Conservation (phyloP, 2,888 invertebrate species). For the Chymomyza procnemis region DNA sequence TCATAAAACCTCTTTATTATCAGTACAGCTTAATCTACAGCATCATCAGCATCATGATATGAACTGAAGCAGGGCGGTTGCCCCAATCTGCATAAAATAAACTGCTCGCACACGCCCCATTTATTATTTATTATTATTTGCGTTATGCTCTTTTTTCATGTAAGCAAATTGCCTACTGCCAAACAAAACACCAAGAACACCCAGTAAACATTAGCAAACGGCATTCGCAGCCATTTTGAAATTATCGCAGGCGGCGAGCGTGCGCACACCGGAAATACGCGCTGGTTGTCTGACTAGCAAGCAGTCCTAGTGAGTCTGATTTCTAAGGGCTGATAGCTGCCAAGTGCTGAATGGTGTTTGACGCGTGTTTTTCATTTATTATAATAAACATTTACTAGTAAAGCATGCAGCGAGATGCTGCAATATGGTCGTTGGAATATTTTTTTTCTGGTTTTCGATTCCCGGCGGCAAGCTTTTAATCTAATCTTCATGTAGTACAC, state of each 20-base stretch:
- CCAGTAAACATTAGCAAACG: slow-evolving; percentile 2
- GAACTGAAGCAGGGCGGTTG: background rate
- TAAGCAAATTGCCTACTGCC: slow-evolving; percentile 49
- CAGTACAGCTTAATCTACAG: slow-evolving; percentile 38
- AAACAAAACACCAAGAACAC: background rate
- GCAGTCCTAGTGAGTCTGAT: slow-evolving; percentile 15
- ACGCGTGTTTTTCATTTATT: background rate
- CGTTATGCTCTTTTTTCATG: slow-evolving; percentile 33
- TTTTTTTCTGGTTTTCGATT: slow-evolving; percentile 17
- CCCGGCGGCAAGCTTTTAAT: slow-evolving; percentile 51
- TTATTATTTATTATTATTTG: slow-evolving; percentile 68
- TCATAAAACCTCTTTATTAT: slow-evolving; percentile 33
- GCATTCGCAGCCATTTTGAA: slow-evolving; percentile 61
- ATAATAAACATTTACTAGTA: background rate
- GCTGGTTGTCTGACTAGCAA: slow-evolving; percentile 61
- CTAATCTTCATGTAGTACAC: slow-evolving; percentile 44
- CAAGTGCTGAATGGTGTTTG: slow-evolving; percentile 6
- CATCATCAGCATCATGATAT: slow-evolving; percentile 27
- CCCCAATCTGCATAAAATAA: slow-evolving; percentile 63
- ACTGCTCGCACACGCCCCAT: slow-evolving; percentile 77
- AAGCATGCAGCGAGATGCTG: background rate
- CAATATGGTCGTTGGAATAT: background rate
- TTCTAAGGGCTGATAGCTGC: slow-evolving; percentile 55
- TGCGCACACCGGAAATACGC: slow-evolving; percentile 70
- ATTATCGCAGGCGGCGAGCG: slow-evolving; percentile 62